Conservation (phyloP, 2,113 vertebrate genomes). For the Mobula hypostoma region DNA sequence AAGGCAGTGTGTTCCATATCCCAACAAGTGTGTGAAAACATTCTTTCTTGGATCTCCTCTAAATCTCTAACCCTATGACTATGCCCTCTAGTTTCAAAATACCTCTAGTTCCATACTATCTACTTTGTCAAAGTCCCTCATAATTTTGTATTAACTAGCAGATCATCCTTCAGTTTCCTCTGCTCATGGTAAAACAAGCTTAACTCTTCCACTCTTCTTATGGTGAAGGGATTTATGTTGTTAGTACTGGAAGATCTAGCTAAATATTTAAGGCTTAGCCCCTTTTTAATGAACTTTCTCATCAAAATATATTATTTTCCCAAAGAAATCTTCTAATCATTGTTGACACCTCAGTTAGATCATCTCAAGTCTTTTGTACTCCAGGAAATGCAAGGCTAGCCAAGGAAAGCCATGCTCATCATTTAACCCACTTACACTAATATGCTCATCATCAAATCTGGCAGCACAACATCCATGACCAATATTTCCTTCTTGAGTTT, state of each 20-base stretch:
- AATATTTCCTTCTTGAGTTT: neutral
- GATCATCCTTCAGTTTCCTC: no score
- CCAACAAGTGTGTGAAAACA: neutral
- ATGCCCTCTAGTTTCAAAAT: neutral
- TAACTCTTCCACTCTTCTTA: no score
- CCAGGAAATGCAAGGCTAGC: neutral
- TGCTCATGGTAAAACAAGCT: no score
- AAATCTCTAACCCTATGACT: neutral
- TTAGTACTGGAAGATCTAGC: no score
- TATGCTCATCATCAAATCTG: neutral
- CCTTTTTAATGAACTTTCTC: no score
- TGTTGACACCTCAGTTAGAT: neutral
- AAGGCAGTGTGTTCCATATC: neutral
- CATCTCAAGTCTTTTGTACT: neutral
- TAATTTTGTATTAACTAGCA: no score
- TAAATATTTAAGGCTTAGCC: no score
- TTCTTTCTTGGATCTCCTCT: neutral
- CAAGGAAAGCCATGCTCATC: neutral
- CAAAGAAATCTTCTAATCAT: neutral
- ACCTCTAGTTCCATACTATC: neutral
- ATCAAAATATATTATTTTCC: no score
- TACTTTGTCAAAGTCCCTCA: no score
- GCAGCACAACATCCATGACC: neutral
- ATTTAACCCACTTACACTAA: neutral
- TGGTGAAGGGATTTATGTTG: no score